Percentiles rank a stretch among this genome's conserved stretches.
Conservation (phyloP, 2,113 vertebrate species). For the Serilophus lunatus region DNA sequence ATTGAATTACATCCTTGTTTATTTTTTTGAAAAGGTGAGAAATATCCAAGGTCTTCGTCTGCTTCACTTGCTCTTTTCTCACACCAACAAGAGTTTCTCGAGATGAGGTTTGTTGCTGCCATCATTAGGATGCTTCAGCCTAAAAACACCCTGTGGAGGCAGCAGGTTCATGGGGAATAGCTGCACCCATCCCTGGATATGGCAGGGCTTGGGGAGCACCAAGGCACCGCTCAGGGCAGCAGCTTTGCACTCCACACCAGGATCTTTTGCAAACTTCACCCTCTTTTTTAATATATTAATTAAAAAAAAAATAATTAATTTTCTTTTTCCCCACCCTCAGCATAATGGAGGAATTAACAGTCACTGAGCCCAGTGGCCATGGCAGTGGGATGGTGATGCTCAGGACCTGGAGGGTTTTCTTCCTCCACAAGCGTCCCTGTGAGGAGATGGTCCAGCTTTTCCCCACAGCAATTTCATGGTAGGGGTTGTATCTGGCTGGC, state of each 20-base stretch:
- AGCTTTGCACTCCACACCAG: not conserved
- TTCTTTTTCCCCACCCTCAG: not conserved
- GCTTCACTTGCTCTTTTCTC: not conserved
- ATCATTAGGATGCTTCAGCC: not conserved
- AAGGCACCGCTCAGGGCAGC: not conserved
- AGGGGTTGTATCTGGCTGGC: not conserved
- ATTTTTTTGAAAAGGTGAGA: not conserved
- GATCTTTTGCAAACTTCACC: not conserved
- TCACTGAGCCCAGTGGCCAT: not conserved
- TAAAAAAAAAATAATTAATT: not conserved
- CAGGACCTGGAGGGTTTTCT: not conserved
- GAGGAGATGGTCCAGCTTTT: not conserved
- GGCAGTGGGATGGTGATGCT: not conserved
- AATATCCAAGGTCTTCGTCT: not conserved
- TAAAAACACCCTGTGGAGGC: not conserved
- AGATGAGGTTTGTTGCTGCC: not conserved
- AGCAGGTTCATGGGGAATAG: not conserved
- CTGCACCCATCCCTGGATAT: not conserved
- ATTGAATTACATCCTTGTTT: not conserved
- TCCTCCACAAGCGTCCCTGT: not conserved
- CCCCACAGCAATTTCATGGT: accelerated
- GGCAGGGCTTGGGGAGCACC: accelerated
- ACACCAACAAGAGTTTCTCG: not conserved
- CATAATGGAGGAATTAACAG: not conserved
- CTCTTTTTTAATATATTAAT: not conserved